Percentiles rank a stretch among this genome's conserved stretches.
Conservation (phyloP, 2,888 invertebrate species). For the Drosophila kambysellisi region DNA sequence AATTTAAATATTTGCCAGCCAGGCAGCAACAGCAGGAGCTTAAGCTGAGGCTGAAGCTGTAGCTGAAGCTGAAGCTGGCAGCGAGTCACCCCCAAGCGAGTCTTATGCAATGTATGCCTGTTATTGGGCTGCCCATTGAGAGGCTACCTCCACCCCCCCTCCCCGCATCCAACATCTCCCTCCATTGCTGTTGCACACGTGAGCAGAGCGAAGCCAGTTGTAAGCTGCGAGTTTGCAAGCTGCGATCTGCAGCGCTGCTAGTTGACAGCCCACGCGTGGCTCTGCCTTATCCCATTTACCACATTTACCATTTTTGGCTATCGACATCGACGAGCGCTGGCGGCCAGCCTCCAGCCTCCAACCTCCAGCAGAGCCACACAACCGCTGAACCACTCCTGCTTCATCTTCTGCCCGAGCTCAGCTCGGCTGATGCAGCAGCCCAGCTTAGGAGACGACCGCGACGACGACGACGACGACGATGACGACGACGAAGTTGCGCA, state of each 20-base stretch:
- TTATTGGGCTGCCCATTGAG: conserved; percentile 47
- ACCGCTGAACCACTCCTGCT: conserved; percentile 71
- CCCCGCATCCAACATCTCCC: neutral
- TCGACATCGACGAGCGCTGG: conserved; percentile 75
- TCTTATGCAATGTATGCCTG: conserved; percentile 66
- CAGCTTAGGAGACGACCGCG: conserved; percentile 40
- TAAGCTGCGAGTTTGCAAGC: conserved; percentile 22
- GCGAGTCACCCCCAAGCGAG: conserved; percentile 68
- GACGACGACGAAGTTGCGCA: conserved; percentile 62
- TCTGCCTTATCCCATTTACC: conserved; percentile 80
- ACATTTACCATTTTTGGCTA: conserved; percentile 81
- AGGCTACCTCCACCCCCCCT: neutral
- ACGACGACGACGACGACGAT: conserved; percentile 17
- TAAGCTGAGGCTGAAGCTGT: conserved; percentile 31
- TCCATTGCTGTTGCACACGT: conserved; percentile 38
- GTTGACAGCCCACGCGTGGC: conserved; percentile 80
- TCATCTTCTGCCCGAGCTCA: conserved; percentile 50
- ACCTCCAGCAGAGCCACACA: conserved; percentile 46
- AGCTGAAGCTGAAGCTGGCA: conserved; percentile 34
- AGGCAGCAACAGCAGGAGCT: conserved; percentile 47
- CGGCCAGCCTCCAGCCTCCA: conserved; percentile 68
- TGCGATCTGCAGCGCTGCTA: conserved; percentile 25
- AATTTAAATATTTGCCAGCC: conserved; percentile 77
- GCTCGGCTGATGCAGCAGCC: conserved; percentile 61
- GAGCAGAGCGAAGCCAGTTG: conserved; percentile 30